A percentile compares a stretch with the other conserved stretches of the same genome.
These are phyloP conservation scores for Drosophila mercatorum DNA, from an alignment of 2,888 invertebrate species.

Conservation along the genomic window DNA sequence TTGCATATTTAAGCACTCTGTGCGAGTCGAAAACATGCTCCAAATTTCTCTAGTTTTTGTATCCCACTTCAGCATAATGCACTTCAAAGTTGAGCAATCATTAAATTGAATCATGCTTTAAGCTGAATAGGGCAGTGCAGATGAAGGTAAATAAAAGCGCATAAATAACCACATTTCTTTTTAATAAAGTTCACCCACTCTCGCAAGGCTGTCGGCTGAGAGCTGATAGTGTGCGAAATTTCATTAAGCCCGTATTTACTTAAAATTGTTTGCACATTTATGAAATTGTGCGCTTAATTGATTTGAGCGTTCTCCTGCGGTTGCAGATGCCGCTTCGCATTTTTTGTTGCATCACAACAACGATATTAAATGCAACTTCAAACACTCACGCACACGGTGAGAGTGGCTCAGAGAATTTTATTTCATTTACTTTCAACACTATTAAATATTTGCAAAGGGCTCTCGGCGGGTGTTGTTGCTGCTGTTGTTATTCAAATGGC, in stretches of 20 bases:
- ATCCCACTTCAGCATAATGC: not conserved
- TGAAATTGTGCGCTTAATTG: slow-evolving; percentile 64
- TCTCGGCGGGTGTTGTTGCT: slow-evolving; percentile 42
- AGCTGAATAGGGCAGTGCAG: not conserved
- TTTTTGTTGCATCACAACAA: slow-evolving; percentile 1
- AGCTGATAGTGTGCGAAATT: slow-evolving; percentile 19
- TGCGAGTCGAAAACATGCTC: not conserved
- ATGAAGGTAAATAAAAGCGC: not conserved
- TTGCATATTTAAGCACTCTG: not conserved
- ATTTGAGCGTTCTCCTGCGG: slow-evolving; percentile 59
- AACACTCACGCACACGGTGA: slow-evolving; percentile 6
- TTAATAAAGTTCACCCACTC: not conserved
- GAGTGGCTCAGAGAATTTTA: slow-evolving; percentile 30
- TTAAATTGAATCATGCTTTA: not conserved
- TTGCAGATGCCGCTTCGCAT: slow-evolving; percentile 25
- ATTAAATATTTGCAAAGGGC: slow-evolving; percentile 71
- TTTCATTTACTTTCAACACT: slow-evolving; percentile 66
- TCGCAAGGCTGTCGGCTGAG: not conserved
- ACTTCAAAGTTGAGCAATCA: not conserved
- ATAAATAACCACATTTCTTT: not conserved
- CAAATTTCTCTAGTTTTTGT: not conserved
- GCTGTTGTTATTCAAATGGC: slow-evolving; percentile 14
- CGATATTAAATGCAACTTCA: slow-evolving; percentile 12
- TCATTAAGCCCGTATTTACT: slow-evolving; percentile 59
- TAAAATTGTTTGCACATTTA: slow-evolving; percentile 52